phyloP scores from a whole-genome alignment of 2,797 vertebrate species.

The Momotus momota region DNA sequence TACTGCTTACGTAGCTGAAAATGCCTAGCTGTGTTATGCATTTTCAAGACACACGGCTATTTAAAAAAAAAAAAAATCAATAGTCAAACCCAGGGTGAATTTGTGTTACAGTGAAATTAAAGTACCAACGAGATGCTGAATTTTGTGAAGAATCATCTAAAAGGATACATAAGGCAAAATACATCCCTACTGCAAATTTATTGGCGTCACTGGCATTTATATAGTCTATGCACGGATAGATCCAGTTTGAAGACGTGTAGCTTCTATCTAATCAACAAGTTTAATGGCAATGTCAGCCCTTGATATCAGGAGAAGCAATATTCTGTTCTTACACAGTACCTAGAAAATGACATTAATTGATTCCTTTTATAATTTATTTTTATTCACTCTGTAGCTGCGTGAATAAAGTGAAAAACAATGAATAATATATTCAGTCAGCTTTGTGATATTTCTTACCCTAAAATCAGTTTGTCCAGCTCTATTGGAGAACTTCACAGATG shows the following conservation, averaged over 20 bases:
- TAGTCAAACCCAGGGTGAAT: background rate
- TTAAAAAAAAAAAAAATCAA: background rate
- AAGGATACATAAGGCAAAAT: background rate
- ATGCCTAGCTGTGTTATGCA: background rate
- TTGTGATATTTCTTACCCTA: background rate
- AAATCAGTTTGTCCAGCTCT: background rate
- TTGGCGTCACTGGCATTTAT: background rate
- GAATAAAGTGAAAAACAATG: slow-evolving; percentile 11
- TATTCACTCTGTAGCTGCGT: background rate
- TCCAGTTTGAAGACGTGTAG: background rate
- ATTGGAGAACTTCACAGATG: background rate
- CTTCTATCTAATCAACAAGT: background rate
- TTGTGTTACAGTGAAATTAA: background rate
- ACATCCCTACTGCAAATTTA: background rate
- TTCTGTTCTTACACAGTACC: background rate
- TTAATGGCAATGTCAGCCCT: background rate
- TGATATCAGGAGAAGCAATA: background rate
- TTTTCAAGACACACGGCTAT: background rate
- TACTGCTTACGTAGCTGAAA: background rate
- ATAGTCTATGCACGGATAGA: background rate
- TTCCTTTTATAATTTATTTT: slow-evolving; percentile 23
- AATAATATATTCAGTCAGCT: background rate
- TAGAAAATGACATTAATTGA: background rate
- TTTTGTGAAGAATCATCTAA: background rate
- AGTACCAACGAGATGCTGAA: background rate